Conservation (phyloP, 2,888 invertebrate genomes). For the Archaeoteleia sp. region DNA sequence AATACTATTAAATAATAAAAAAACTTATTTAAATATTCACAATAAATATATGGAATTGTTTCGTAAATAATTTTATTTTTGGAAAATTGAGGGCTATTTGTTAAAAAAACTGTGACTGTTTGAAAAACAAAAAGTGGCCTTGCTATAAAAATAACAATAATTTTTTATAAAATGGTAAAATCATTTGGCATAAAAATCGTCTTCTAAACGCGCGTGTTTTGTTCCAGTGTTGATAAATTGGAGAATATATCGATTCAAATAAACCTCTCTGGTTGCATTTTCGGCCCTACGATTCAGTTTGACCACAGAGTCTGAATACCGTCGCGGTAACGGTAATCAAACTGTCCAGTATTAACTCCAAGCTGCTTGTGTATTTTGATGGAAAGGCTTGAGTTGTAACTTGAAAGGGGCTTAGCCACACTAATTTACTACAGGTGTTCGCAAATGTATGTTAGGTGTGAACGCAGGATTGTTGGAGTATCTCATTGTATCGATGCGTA, state of each 20-base stretch:
- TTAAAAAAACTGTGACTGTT: no score
- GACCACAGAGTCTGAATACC: constrained; percentile 53
- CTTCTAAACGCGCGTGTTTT: no score
- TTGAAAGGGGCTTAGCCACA: constrained; percentile 55
- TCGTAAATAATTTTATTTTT: no score
- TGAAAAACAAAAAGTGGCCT: no score
- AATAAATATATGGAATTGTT: no score
- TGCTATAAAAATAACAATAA: no score
- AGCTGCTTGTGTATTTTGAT: constrained; percentile 59
- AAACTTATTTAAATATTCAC: no score
- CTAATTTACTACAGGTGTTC: constrained; percentile 57
- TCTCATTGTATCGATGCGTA: constrained; percentile 28
- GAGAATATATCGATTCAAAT: constrained; percentile 49
- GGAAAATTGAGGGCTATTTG: no score
- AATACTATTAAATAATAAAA: no score
- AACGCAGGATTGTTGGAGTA: constrained; percentile 23
- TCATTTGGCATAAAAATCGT: no score
- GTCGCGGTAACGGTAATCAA: constrained; percentile 53
- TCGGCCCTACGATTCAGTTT: constrained; percentile 44
- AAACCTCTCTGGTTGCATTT: constrained; percentile 44
- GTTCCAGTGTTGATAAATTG: no score
- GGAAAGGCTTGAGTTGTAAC: constrained; percentile 48
- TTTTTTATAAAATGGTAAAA: no score
- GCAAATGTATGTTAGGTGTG: constrained; percentile 40
- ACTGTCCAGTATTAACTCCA: constrained; percentile 55